These are phyloP conservation scores for Rhizoglyphus robini DNA, from an alignment of 1,140 invertebrate genomes.

Conservation along the genomic window DNA sequence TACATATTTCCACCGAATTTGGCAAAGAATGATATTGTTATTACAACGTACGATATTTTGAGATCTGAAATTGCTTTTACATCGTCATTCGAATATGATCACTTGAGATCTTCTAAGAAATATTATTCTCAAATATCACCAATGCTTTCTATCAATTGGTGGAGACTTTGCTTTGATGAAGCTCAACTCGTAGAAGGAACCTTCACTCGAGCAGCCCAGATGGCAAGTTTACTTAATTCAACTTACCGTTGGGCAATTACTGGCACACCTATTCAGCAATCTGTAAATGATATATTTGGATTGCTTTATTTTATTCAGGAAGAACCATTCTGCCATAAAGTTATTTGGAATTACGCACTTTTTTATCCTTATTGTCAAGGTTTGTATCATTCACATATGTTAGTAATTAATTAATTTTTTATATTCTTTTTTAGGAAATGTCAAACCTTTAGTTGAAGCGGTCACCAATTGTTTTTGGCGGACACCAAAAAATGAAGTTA, in stretches of 20 bases:
- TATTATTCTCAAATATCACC: conserved; percentile 48
- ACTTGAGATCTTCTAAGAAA: conserved; percentile 43
- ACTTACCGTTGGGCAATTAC: conserved; percentile 54
- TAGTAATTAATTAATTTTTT: background rate
- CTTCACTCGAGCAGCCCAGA: conserved; percentile 43
- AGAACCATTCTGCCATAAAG: conserved; percentile 41
- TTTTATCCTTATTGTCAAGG: conserved; percentile 39
- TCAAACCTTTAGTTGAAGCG: conserved; percentile 38
- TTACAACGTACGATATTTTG: conserved; percentile 54
- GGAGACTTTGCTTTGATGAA: conserved; percentile 64
- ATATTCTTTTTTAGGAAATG: conserved; percentile 30
- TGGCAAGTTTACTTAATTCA: conserved; percentile 46
- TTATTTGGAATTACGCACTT: conserved; percentile 44
- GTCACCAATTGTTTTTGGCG: conserved; percentile 53
- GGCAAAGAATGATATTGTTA: conserved; percentile 53
- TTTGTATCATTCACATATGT: background rate
- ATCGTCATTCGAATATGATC: conserved; percentile 41
- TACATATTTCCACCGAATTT: conserved; percentile 51
- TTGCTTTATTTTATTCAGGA: conserved; percentile 52
- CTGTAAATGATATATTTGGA: conserved; percentile 50
- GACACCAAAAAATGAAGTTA: conserved; percentile 49
- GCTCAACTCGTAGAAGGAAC: conserved; percentile 62
- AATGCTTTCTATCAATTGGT: conserved; percentile 53
- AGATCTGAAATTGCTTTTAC: conserved; percentile 47
- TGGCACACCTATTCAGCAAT: conserved; percentile 56